A percentile compares a stretch with the other conserved stretches of the same genome.
phyloP scores from a whole-genome alignment of 2,888 invertebrate species.

The Lasioglossum figueresi region DNA sequence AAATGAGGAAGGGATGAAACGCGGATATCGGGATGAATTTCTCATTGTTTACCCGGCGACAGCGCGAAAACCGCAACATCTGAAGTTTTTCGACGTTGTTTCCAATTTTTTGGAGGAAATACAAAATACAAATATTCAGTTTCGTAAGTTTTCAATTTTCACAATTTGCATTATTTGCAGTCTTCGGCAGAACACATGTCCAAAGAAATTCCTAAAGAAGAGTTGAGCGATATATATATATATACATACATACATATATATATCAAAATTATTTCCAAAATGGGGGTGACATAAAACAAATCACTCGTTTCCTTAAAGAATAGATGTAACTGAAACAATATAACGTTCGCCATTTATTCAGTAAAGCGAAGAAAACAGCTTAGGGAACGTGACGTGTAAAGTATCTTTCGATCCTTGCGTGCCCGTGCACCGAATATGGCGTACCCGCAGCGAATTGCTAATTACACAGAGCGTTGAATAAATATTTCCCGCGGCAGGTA shows the following conservation, averaged over 20 bases:
- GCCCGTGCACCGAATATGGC: background rate
- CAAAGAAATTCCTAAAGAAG: background rate
- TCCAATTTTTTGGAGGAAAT: background rate
- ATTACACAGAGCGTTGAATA: background rate
- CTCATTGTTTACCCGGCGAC: background rate
- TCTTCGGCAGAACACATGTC: background rate
- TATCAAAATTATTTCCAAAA: no score
- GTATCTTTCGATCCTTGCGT: background rate
- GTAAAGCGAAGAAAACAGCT: background rate
- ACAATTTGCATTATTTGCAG: background rate
- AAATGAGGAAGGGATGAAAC: background rate
- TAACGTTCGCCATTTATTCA: background rate
- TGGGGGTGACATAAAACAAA: background rate
- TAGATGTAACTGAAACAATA: no score
- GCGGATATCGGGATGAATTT: background rate
- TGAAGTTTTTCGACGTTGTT: background rate
- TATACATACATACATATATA: no score
- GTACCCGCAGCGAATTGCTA: background rate
- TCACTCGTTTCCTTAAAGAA: background rate
- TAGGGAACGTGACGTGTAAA: background rate
- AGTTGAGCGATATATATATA: no score
- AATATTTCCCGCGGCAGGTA: background rate
- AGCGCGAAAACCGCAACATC: background rate
- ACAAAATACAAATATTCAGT: background rate
- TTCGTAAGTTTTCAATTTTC: background rate